These are phyloP conservation scores for Porites cylindrica DNA, from an alignment of 92 coral and sea anemone genomes.

Conservation along the genomic window DNA sequence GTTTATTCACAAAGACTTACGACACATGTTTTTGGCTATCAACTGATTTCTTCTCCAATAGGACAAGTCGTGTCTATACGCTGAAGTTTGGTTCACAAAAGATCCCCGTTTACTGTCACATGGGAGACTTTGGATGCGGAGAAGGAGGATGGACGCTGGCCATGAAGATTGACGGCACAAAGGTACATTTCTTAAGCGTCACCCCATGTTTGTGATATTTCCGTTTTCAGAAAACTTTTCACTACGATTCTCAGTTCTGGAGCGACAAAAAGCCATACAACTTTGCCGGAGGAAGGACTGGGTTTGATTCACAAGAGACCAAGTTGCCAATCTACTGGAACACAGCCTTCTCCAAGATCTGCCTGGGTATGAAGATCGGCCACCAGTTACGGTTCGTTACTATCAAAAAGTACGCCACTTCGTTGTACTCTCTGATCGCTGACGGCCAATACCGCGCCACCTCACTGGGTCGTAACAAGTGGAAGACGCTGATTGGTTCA, in stretches of 20 bases:
- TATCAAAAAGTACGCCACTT: not conserved
- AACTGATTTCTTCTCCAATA: not conserved
- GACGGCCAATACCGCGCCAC: not conserved
- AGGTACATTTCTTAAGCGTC: not conserved
- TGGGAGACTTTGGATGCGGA: not conserved
- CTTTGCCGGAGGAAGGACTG: not conserved
- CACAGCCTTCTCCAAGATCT: not conserved
- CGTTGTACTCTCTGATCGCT: not conserved
- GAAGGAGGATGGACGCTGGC: not conserved
- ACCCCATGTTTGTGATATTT: not conserved
- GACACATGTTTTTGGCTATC: not conserved
- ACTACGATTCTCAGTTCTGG: not conserved
- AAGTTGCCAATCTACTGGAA: not conserved
- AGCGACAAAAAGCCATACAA: not conserved
- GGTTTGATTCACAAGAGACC: not conserved
- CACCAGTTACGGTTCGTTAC: not conserved
- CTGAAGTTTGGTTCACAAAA: not conserved
- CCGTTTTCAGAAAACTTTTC: not conserved
- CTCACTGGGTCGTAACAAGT: not conserved
- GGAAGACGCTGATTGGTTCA: not conserved
- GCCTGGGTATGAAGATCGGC: not conserved
- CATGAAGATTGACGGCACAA: not conserved
- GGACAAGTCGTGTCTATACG: not conserved
- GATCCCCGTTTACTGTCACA: not conserved
- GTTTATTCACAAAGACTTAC: not conserved